Evolutionary conservation across 2,888 invertebrate species (phyloP), one percentile per base, ranked within the genome.

Genomic region (Ceraclea dissimilis): DNA sequence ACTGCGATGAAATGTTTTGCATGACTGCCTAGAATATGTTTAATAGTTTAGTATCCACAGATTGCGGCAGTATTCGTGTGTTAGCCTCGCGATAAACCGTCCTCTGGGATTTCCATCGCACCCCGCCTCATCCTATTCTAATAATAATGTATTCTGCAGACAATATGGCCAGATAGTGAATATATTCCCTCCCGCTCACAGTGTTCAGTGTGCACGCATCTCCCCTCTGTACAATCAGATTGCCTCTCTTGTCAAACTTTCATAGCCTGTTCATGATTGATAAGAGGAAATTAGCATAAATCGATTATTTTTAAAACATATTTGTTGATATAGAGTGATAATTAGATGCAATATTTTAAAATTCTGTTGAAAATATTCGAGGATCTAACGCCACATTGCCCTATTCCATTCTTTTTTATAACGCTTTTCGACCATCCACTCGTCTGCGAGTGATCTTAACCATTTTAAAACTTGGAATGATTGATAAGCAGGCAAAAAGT

Each of bases 101-200:
- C 63, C 62, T 49, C 61, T 34, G 61, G 60, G 53, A 61, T 61
- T 47, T 53, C 16, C 22, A 26, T 31, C 43, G n/a, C 43, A 22
- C 31, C 19, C 43, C 21, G n/a, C 31, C 10, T 46, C 52, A 34
- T 33, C 49, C 16, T 22, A 20, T 43, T 43, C 6, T 20, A 49
- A 54, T 44, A 20, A 43, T 54, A 54, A 54, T 54, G 26, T 50
- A 54, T 54, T 54, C 54, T 16, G 22, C 43, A 43, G 26, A 54
- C 54, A 54, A 54, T 54, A 54, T 54, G 54, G 52, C 17, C 52
- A 26, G 49, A 49, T 26, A 49, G 16, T 21, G 50, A 22, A 2
- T 39, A 39, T 4, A 39, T 13, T 39, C 13, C 26, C 5, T n/a
- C n/a, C n/a, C n/a, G n/a, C n/a, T 6, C 11, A 11, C 31, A 31